Evolutionary conservation across 2,797 vertebrate species (phyloP).

Genomic region (Hemibagrus guttatus): DNA sequence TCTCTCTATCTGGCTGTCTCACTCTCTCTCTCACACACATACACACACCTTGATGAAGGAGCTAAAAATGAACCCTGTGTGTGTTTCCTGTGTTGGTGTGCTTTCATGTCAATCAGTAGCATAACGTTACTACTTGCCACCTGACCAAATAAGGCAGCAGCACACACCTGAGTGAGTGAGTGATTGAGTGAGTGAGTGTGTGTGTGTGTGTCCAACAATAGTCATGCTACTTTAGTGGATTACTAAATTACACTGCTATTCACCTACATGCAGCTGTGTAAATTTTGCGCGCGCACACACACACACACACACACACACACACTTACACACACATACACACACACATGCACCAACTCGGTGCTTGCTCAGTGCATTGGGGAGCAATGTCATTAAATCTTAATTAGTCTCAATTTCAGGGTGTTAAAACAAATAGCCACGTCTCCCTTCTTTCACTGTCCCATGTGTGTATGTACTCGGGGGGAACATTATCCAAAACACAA

Average conservation of each 20-base stretch:
- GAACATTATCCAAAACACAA: constrained; percentile 27
- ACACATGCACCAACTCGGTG: neutral
- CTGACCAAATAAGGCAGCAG: constrained; percentile 32
- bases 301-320: constrained; percentile 26
- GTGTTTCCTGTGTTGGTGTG: neutral
- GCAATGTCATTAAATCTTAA: constrained; percentile 46
- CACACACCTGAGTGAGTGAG: neutral
- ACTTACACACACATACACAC: constrained; percentile 7
- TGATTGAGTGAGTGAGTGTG: neutral
- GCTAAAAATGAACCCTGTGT: neutral
- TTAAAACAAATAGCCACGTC: constrained; percentile 44
- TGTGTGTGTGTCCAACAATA: neutral
- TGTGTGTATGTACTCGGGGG: constrained; percentile 16
- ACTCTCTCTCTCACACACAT: neutral
- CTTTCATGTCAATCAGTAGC: constrained; percentile 7
- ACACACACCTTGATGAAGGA: neutral
- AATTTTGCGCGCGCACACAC: constrained; percentile 24
- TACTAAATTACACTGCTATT: constrained; percentile 32
- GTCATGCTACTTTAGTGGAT: constrained; percentile 7
- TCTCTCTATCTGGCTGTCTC: neutral
- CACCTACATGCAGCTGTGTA: constrained; percentile 41
- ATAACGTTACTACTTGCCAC: constrained; percentile 27
- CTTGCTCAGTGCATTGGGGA: constrained; percentile 27
- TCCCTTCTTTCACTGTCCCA: constrained; percentile 2
- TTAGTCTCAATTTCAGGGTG: constrained; percentile 41